These are phyloP conservation scores for Tetragnatha versicolor DNA, from an alignment of 1,140 invertebrate genomes.

Conservation along the genomic window DNA sequence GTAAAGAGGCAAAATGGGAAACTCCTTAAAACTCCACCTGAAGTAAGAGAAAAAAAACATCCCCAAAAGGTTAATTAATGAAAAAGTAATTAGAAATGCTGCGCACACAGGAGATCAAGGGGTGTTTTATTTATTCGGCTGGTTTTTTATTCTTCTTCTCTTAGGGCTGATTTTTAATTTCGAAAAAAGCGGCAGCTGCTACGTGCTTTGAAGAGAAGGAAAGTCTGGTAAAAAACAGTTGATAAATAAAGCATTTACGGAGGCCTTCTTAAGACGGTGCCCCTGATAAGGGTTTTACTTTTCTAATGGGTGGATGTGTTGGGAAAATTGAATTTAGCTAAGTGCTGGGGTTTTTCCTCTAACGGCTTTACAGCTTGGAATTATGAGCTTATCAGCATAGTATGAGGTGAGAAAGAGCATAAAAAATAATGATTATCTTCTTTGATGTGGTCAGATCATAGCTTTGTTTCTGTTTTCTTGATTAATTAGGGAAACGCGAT, in stretches of 20 bases:
- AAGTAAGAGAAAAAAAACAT: constrained; percentile 5
- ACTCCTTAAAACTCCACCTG: neutral
- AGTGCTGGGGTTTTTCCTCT: constrained; percentile 3
- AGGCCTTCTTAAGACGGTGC: neutral
- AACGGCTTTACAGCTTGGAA: neutral
- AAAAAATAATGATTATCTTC: too few species aligned
- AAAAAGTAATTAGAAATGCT: constrained; percentile 43
- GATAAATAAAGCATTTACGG: constrained; percentile 25
- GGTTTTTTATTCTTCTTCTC: neutral
- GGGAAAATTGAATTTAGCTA: constrained; percentile 2
- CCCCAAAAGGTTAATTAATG: constrained; percentile 40
- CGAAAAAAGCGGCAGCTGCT: neutral
- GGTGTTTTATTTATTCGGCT: constrained; percentile 23
- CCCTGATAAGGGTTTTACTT: neutral
- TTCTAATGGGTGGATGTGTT: neutral
- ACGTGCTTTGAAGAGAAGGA: constrained; percentile 5
- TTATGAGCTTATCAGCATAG: too few species aligned
- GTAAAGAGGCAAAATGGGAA: neutral
- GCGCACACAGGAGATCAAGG: constrained; percentile 21
- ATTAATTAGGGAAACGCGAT: too few species aligned
- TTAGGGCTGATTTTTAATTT: neutral
- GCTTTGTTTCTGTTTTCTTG: too few species aligned
- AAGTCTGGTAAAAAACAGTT: neutral
- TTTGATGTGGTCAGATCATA: too few species aligned
- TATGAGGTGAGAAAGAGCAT: too few species aligned